Evolutionary conservation across 1,140 invertebrate genomes (phyloP), one percentile per base, ranked within the genome.

Genomic region (Dryas iulia): DNA sequence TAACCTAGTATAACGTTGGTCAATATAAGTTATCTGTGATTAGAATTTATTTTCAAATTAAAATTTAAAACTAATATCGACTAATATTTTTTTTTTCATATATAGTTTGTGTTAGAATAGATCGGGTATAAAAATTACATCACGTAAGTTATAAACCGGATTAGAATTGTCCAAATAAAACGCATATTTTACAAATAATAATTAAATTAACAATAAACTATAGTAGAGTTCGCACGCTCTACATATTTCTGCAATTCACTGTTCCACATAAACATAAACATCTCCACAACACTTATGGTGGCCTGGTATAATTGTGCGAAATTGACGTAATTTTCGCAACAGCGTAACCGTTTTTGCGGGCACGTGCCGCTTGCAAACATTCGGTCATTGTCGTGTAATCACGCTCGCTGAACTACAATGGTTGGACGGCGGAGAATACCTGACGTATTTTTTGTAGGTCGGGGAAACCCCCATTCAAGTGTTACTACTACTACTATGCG

Each of bases 231-330:
- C n/a, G n/a, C n/a, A n/a, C n/a, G n/a, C n/a, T n/a, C n/a, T n/a
- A n/a, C n/a, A 47, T 47, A 47, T 21, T 47, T 47, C 18, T 18
- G 39, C 39, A 47, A 18, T 18, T 7, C 6, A 10, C 39, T 21
- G 10, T 21, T 6, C 18, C 7, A 39, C 21, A n/a, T 71, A 73
- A 75, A 78, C 66, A 82, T 64, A 75, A 74, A 70, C 60, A 73
- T 71, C 71, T 77, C 73, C 61, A 74, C 39, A 31, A 31, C 69
- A 47, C 58, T 85, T 68, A 82, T 89, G 69, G 52, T 75, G 57
- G 75, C 87, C 82, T 89, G 76, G 82, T 91, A 91, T 76, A 85
- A 84, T 88, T 89, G 89, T 91, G 89, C 89, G 89, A 91, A 91
- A 83, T 85, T 85, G 82, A 87, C 85, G 85, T 87, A 89, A 84